Evolutionary conservation across 2,888 invertebrate species (phyloP).

Genomic region (Drosophila pseudotakahashii): DNA sequence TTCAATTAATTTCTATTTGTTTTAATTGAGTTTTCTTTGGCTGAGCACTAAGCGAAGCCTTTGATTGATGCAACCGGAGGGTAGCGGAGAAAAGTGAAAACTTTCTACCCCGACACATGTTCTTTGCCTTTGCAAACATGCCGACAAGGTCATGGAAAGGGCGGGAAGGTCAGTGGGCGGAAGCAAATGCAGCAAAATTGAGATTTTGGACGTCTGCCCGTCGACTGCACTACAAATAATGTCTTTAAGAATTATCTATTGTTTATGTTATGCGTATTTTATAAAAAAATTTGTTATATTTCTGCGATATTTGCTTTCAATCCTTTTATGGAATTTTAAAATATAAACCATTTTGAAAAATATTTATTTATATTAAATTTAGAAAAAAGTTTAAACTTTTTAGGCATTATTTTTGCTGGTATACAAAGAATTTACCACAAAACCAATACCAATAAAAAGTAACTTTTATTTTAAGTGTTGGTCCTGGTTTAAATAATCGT

Average conservation of each 20-base stretch:
- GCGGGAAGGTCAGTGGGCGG: constrained; percentile 65
- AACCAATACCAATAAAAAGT: background rate
- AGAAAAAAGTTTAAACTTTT: too few relatives aligned
- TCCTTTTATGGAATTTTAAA: too few relatives aligned
- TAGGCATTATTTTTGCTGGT: too few relatives aligned
- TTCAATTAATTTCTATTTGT: constrained; percentile 73
- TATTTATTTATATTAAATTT: too few relatives aligned
- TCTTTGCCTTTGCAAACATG: constrained; percentile 43
- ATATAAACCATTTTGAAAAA: too few relatives aligned
- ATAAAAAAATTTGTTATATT: background rate
- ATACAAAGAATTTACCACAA: too few relatives aligned
- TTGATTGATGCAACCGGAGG: constrained; percentile 61
- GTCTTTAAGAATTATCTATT: too few relatives aligned
- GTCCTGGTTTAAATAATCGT: constrained; percentile 47
- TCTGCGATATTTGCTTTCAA: too few relatives aligned
- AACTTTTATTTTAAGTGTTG: constrained; percentile 7
- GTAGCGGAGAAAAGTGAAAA: constrained; percentile 23
- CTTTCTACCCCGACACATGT: constrained; percentile 60
- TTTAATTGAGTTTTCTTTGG: constrained; percentile 69
- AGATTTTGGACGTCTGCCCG: constrained; percentile 37
- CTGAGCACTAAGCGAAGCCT: constrained; percentile 48
- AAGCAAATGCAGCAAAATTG: constrained; percentile 33
- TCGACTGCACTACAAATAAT: too few relatives aligned
- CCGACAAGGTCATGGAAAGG: constrained; percentile 57
- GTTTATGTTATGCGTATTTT: background rate